Conservation (phyloP, 2,113 vertebrate genomes). For the Sterna hirundo region DNA sequence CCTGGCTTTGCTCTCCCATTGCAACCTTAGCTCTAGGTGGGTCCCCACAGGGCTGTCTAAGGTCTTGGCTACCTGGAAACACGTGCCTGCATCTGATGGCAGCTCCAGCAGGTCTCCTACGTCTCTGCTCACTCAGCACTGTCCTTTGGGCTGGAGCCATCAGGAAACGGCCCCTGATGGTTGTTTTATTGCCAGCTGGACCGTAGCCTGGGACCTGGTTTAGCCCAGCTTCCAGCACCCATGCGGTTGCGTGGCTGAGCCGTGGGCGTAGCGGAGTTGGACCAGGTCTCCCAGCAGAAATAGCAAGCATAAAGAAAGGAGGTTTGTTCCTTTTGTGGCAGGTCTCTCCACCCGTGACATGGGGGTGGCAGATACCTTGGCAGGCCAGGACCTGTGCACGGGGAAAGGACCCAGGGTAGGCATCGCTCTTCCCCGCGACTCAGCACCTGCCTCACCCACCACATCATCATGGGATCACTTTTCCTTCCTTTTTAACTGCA, state of each 20-base stretch:
- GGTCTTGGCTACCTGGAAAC: not conserved
- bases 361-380: not conserved
- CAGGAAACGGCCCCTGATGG: not conserved
- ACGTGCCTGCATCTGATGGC: accelerated
- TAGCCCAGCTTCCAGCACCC: not conserved
- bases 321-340: not conserved
- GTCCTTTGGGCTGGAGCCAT: not conserved
- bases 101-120: not conserved
- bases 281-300: not conserved
- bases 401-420: not conserved
- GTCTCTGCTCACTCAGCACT: not conserved
- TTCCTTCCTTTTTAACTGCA: not conserved
- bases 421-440: accelerated
- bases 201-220: not conserved
- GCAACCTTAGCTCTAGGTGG: not conserved
- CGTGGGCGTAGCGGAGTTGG: not conserved
- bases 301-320: not conserved
- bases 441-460: not conserved
- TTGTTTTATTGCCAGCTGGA: not conserved
- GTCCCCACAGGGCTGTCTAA: accelerated
- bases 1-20: not conserved
- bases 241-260: not conserved
- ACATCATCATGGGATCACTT: accelerated
- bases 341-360: not conserved
- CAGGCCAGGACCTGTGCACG: not conserved